Conservation (phyloP, 2,888 invertebrate genomes). For the Keiferia lycopersicella region DNA sequence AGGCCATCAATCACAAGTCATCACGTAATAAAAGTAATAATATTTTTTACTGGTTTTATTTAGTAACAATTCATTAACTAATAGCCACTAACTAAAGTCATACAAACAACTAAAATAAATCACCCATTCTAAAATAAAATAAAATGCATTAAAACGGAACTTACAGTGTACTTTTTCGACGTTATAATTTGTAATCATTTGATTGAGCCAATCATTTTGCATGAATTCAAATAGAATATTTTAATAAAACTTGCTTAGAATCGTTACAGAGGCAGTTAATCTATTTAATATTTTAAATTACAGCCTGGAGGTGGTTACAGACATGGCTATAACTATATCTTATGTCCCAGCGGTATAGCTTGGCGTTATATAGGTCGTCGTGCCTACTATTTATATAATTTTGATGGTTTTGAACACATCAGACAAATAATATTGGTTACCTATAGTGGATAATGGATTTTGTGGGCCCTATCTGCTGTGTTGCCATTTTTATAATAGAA, state of each 20-base stretch:
- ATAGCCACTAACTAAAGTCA: conserved; percentile 39
- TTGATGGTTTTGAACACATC: too few relatives aligned
- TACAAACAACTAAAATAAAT: conserved; percentile 47
- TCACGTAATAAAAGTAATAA: conserved; percentile 6
- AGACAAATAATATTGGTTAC: too few relatives aligned
- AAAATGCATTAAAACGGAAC: conserved; percentile 45
- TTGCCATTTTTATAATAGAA: too few relatives aligned
- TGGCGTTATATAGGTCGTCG: too few relatives aligned
- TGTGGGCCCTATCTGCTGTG: too few relatives aligned
- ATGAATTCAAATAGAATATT: conserved; percentile 2
- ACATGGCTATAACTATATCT: too few relatives aligned
- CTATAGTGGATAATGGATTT: too few relatives aligned
- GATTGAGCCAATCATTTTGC: neutral
- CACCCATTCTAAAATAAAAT: conserved; percentile 46
- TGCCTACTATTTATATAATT: too few relatives aligned
- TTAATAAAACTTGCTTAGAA: neutral
- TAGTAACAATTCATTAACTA: conserved; percentile 53
- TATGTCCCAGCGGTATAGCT: too few relatives aligned
- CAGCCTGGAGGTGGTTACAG: too few relatives aligned
- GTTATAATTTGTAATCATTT: neutral
- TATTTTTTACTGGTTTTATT: conserved; percentile 49
- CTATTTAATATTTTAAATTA: too few relatives aligned
- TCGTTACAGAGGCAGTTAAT: neutral
- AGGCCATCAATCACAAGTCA: too few relatives aligned
- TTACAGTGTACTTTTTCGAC: neutral